Percentiles rank a stretch among this genome's conserved stretches.
phyloP scores from a whole-genome alignment of 2,888 invertebrate genomes.

The Pyrgus malvae region DNA sequence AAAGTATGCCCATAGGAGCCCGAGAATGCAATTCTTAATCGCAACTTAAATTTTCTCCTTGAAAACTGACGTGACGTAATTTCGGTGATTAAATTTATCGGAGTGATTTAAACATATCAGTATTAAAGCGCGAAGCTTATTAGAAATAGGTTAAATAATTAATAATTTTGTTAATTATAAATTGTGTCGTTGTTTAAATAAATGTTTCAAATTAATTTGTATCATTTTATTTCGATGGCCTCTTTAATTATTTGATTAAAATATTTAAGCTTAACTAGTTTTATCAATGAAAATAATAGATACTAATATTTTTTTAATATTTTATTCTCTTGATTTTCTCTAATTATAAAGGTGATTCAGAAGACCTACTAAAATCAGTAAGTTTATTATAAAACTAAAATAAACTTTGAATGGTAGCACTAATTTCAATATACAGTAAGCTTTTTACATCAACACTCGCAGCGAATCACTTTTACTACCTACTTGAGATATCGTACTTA shows the following conservation, averaged over 20 bases:
- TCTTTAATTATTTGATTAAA: background rate
- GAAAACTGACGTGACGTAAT: background rate
- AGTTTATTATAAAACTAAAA: no score
- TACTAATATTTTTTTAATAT: no score
- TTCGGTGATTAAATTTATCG: conserved; percentile 10
- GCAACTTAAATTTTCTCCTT: background rate
- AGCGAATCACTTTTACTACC: no score
- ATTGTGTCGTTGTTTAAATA: conserved; percentile 43
- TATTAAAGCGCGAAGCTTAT: conserved; percentile 31
- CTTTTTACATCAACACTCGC: no score
- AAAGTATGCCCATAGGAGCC: background rate
- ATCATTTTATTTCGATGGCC: conserved; percentile 31
- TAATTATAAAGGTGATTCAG: no score
- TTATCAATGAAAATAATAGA: no score
- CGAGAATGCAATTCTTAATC: no score
- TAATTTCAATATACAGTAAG: no score
- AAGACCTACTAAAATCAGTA: no score
- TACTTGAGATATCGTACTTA: no score
- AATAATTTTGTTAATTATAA: conserved; percentile 45
- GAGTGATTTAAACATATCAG: conserved; percentile 39
- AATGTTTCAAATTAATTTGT: conserved; percentile 45
- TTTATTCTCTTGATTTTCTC: no score
- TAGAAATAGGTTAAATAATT: conserved; percentile 39
- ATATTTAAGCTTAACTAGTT: background rate
- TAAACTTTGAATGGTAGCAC: no score